phyloP scores from a whole-genome alignment of 2,797 vertebrate species.

The Megaceryle alcyon region DNA sequence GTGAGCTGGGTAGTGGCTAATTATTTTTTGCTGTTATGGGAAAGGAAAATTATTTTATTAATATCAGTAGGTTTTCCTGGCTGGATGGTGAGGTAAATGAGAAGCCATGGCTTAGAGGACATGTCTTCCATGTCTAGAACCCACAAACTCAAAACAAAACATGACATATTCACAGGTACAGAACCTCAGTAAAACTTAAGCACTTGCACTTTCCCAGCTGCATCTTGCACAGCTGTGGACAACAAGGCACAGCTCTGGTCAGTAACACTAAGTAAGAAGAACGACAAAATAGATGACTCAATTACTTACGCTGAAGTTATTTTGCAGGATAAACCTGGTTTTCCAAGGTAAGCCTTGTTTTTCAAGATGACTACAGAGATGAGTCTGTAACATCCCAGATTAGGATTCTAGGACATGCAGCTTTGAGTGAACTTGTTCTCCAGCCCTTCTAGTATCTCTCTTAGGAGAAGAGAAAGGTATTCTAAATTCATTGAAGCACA shows the following conservation, averaged over 20 bases:
- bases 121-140: not conserved
- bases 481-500: not conserved
- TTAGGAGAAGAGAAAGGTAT: not conserved
- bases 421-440: not conserved
- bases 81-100: not conserved
- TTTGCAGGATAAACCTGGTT: not conserved
- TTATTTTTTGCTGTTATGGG: not conserved
- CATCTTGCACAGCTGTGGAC: not conserved
- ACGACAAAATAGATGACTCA: not conserved
- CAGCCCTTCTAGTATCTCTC: not conserved
- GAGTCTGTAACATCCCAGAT: not conserved
- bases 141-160: not conserved
- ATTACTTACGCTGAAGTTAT: not conserved
- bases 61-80: not conserved
- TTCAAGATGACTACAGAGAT: not conserved
- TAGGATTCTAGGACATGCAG: not conserved
- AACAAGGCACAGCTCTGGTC: not conserved
- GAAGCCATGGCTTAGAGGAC: not conserved
- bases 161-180: not conserved
- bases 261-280: not conserved
- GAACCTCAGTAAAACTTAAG: not conserved
- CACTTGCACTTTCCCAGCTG: not conserved
- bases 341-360: not conserved
- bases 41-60: not conserved
- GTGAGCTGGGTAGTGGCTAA: not conserved